These are phyloP conservation scores for Oxyura jamaicensis DNA, from an alignment of 2,113 vertebrate genomes.

Conservation along the genomic window DNA sequence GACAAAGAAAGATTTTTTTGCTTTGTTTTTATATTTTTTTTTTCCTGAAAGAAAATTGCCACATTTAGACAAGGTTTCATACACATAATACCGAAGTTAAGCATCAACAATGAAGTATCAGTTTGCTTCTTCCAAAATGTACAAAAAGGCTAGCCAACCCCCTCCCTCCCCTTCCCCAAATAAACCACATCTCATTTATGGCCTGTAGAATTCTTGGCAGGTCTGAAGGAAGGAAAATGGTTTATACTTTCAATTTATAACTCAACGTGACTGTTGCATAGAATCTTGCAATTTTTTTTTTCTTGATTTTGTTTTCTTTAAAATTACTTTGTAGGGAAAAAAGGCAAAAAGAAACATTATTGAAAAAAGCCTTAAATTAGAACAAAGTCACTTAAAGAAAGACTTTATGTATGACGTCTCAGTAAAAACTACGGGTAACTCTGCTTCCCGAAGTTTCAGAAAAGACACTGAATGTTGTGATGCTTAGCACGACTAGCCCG, in stretches of 20 bases:
- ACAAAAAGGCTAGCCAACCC: conserved; percentile 67
- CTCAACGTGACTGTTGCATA: conserved; percentile 89
- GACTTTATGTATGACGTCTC: conserved; percentile 15
- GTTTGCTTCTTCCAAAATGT: conserved; percentile 70
- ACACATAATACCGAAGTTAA: conserved; percentile 82
- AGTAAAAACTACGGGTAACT: conserved; percentile 67
- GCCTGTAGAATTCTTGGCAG: conserved; percentile 80
- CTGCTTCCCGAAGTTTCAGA: conserved; percentile 72
- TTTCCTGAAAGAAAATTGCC: conserved; percentile 72
- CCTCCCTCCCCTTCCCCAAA: conserved; percentile 57
- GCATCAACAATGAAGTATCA: conserved; percentile 74
- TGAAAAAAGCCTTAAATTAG: conserved; percentile 67
- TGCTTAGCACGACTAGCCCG: background rate
- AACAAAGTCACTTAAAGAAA: conserved; percentile 48
- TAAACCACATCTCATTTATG: conserved; percentile 77
- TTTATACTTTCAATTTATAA: conserved; percentile 80
- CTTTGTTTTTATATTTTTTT: conserved; percentile 47
- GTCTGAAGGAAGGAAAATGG: conserved; percentile 72
- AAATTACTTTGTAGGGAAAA: conserved; percentile 56
- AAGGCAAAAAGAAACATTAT: conserved; percentile 60
- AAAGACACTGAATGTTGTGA: conserved; percentile 42
- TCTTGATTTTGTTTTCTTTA: background rate
- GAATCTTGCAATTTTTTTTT: conserved; percentile 78
- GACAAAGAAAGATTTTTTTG: conserved; percentile 63
- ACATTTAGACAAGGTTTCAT: conserved; percentile 70